Base-by-base conservation (phyloP, 2,113 vertebrate genomes). In the Sclerurus mexicanus region DNA sequence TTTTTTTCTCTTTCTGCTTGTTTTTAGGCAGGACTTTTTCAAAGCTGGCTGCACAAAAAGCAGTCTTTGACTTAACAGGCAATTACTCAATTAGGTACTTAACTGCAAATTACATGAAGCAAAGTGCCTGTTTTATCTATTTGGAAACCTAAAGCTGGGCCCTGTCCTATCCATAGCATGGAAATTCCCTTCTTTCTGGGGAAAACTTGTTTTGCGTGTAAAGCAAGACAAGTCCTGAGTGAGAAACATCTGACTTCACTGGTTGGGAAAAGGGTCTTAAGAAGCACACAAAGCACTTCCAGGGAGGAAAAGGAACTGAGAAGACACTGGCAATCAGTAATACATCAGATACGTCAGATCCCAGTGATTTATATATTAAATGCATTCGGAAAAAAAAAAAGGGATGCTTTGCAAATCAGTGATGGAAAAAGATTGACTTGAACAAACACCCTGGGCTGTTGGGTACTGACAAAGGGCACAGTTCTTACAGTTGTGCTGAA, bases 71-170 rank as follows among this genome's bases (percentile, higher is more conserved):
- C 73, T 82, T 82, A 95, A 85, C 18, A 47, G 30, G 74, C 93
- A 96, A 95, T 93, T 80, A 89, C 39, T 91, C 96, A 90, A 92
- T 96, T 87, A 96, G 81, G 46, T 87, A 77, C 46, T 95, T 87
- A 93, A 59, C 49, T 73, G 50, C 49, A 87, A 82, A 96, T 83
- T 73, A 72, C 67, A 94, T 47, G 74, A 60, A 91, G 62, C 3
- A 0, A 93, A 79, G 40, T 72, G 69, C 17, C 44, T 87, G 80
- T 71, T 87, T 95, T 50, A 87, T 79, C 89, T 85, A 4, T 85
- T 73, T 59, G 31, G 67, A 71, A 94, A 64, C 7, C 58, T 76
- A 72, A 59, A 91, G 62, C 46, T 31, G 15, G 37, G 74, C n/a
- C 49, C 28, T 58, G 4, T 10, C 49, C 74, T 92, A 60, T 13